Base-by-base conservation (phyloP, 2,888 invertebrate species). In the Ashinkailepas kermadecensis region DNA sequence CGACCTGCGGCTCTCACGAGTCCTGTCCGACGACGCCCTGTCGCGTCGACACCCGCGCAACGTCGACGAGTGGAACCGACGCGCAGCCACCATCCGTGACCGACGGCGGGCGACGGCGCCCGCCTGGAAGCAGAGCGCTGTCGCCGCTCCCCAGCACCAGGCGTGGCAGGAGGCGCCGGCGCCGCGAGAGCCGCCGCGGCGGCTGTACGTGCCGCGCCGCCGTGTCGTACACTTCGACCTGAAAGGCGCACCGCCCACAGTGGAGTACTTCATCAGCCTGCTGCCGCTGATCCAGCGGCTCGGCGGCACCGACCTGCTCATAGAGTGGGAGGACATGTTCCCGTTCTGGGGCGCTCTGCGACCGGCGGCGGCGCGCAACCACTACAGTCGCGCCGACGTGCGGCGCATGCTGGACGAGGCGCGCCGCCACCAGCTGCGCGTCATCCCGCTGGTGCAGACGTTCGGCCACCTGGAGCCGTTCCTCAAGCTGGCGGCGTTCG, bases 401-500 rank as follows among this genome's bases (percentile, higher is more conserved):
- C 81, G 85, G 39, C 84, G 85, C n/a, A 84, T 89, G 8, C 82
- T 87, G 12, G 65, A 82, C 18, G 81, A 86, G 79, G 88, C 88
- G 1, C 84, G 86, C n/a, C 83, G 85, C 21, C 84, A 87, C 70
- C 85, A 86, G 8, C 85, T 90, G 67, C 90, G 92, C 83, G 88
- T 94, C 1, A 89, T 90, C 82, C 90, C 90, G 1, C 85, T 90
- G 64, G 86, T 90, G 25, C 89, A 90, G 84, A 89, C 89, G 0
- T 90, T 90, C 84, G 89, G 89, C 2, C 90, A 90, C 84, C 84
- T 89, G 84, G 90, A 91, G 89, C 95, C 92, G 88, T 92, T 93
- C 0, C 87, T 95, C 81, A 95, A 95, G 86, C 92, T 93, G 84
- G 90, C 91, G 13, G 89, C 91, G 84, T 94, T 91, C 89, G 86